Conservation (phyloP, 2,113 vertebrate species). For the Excalfactoria chinensis region DNA sequence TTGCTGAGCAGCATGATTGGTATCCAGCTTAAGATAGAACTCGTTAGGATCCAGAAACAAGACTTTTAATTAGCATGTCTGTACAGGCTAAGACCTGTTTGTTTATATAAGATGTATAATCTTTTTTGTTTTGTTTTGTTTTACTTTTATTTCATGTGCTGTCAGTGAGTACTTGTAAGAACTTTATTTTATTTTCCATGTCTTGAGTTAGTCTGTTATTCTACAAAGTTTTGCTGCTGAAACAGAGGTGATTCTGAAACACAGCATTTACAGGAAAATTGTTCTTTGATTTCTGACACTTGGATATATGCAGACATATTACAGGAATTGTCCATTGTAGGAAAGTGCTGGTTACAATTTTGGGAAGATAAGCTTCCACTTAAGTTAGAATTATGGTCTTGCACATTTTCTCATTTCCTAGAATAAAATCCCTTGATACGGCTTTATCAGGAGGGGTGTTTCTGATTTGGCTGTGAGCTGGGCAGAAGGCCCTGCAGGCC, state of each 20-base stretch:
- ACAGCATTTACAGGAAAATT: not conserved
- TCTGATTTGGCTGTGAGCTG: not conserved
- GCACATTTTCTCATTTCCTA: not conserved
- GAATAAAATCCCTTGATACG: slow-evolving; percentile 2
- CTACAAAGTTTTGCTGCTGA: not conserved
- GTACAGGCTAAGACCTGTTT: not conserved
- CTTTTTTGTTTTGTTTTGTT: too few species aligned
- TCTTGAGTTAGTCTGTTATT: not conserved
- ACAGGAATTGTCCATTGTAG: not conserved
- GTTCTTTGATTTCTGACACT: not conserved
- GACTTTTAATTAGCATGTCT: not conserved
- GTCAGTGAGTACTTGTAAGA: not conserved
- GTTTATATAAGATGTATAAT: not conserved
- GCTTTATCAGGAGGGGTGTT: not conserved
- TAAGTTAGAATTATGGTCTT: not conserved
- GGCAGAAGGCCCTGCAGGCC: not conserved
- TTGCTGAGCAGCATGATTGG: not conserved
- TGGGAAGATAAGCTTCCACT: slow-evolving; percentile 14
- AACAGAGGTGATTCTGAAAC: not conserved
- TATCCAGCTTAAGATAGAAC: not conserved
- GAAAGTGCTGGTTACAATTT: not conserved
- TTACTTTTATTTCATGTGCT: not conserved
- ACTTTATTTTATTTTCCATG: not conserved
- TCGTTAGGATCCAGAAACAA: not conserved
- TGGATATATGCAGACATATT: not conserved